These are phyloP conservation scores for Podilymbus podiceps DNA, from an alignment of 2,113 vertebrate species.

Conservation along the genomic window DNA sequence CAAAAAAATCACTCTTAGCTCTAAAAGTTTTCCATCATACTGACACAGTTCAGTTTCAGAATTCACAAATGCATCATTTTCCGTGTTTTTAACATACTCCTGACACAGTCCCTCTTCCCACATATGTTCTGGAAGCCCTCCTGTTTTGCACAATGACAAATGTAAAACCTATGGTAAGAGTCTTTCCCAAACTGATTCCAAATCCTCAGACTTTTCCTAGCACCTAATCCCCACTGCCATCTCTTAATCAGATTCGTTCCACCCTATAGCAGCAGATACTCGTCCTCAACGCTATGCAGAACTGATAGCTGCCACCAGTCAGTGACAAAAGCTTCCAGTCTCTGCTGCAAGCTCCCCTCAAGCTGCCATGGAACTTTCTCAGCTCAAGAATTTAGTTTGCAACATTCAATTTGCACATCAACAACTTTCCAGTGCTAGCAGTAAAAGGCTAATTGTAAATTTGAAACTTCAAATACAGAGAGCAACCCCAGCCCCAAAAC, in stretches of 20 bases:
- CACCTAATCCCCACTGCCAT: neutral
- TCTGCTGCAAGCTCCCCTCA: neutral
- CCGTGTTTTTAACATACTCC: neutral
- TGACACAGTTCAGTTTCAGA: neutral
- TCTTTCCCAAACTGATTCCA: neutral
- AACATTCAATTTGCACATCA: neutral
- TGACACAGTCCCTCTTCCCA: neutral
- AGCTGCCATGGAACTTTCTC: neutral
- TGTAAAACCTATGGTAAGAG: neutral
- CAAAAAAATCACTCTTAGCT: neutral
- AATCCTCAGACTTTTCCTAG: neutral
- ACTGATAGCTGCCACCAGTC: neutral
- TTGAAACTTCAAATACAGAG: neutral
- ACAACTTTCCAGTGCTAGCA: neutral
- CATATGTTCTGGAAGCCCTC: neutral
- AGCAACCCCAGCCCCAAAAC: neutral
- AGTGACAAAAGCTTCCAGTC: neutral
- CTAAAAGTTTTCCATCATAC: neutral
- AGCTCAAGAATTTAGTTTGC: neutral
- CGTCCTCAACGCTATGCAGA: neutral
- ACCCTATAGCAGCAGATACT: neutral
- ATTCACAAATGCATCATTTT: neutral
- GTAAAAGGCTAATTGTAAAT: neutral
- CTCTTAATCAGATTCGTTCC: neutral
- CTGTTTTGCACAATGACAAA: neutral